Base-by-base conservation (phyloP, 2,888 invertebrate genomes). In the Dicroscelio sp. region DNA sequence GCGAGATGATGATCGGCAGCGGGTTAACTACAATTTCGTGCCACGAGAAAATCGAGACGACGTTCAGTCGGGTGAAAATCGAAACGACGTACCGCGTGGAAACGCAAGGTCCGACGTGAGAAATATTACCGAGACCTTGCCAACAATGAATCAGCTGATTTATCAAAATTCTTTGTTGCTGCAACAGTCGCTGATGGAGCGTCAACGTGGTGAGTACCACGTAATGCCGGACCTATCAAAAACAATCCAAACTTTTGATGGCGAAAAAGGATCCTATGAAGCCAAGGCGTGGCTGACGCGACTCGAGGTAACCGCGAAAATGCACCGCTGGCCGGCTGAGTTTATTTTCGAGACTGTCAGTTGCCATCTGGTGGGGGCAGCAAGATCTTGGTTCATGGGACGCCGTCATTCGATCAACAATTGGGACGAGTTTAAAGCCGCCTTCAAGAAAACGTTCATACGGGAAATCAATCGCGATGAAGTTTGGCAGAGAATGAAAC, bases 401-500 rank as follows among this genome's bases (percentile, higher is more conserved):
- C 83, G 83, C 2, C 60, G 76, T 10, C 2, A 33, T 6, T 12
- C 1, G 4, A 76, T 76, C 35, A 35, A 30, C 2, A 27, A 20
- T n/a, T 58, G 71, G 65, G 48, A 86, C 12, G 17, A 69, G 14
- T 78, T 78, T 20, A 63, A 48, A 31, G 3, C 0, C 0, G 63
- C 78, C 0, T 78, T 78, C 38, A 63, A 5, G 20, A 78, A 78
- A 27, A 38, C 69, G 8, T 91, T 79, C 55, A 52, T 92, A 0
- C 80, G 90, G 6, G 71, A 87, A 27, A 23, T 90, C 0, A 60
- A 88, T 69, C 38, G 52, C n/a, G 30, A 85, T 2, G 86, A 90
- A 33, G 63, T 79, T 3, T 91, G 88, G 85, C 69, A 86, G 1
- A 83, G 84, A 25, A 83, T 91, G 90, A 43, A 88, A 52, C 63